Conservation (phyloP, 2,113 vertebrate genomes). For the Chaenocephalus aceratus region DNA sequence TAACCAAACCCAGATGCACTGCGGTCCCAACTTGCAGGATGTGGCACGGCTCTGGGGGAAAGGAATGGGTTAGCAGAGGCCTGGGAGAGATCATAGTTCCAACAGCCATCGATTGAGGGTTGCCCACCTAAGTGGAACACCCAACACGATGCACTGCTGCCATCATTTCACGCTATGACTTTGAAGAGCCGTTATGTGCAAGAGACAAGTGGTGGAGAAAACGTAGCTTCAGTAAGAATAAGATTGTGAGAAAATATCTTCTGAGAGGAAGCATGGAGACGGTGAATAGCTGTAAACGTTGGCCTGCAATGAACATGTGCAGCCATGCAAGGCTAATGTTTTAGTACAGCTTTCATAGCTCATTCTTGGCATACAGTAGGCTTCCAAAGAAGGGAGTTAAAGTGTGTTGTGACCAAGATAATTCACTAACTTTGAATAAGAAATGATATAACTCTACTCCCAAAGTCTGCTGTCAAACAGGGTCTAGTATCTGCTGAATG, state of each 20-base stretch:
- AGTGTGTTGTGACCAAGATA: slow-evolving; percentile 5
- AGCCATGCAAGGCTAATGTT: slow-evolving; percentile 25
- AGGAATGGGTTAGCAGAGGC: slow-evolving; percentile 55
- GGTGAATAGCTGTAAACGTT: slow-evolving; percentile 33
- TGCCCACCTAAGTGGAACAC: slow-evolving; percentile 66
- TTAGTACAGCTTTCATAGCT: slow-evolving; percentile 2
- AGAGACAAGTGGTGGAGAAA: slow-evolving; percentile 27
- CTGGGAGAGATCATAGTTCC: slow-evolving; percentile 24
- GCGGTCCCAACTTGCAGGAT: slow-evolving; percentile 77
- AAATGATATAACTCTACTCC: slow-evolving; percentile 17
- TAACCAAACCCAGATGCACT: slow-evolving; percentile 78
- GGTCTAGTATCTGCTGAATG: slow-evolving; percentile 27
- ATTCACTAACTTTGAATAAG: neutral
- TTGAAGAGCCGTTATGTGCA: slow-evolving; percentile 20
- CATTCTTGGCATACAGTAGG: neutral
- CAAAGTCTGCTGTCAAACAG: slow-evolving; percentile 6
- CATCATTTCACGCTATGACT: slow-evolving; percentile 27
- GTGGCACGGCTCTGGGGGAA: slow-evolving; percentile 64
- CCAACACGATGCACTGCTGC: slow-evolving; percentile 36
- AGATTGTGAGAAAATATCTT: slow-evolving; percentile 11
- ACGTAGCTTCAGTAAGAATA: slow-evolving; percentile 5
- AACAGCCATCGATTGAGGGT: slow-evolving; percentile 52
- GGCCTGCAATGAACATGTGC: slow-evolving; percentile 39
- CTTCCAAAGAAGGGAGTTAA: slow-evolving; percentile 3
- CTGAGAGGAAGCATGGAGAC: slow-evolving; percentile 2